Evolutionary conservation across 2,888 invertebrate genomes (phyloP).

Genomic region (Acanthococcus lagerstroemiae): DNA sequence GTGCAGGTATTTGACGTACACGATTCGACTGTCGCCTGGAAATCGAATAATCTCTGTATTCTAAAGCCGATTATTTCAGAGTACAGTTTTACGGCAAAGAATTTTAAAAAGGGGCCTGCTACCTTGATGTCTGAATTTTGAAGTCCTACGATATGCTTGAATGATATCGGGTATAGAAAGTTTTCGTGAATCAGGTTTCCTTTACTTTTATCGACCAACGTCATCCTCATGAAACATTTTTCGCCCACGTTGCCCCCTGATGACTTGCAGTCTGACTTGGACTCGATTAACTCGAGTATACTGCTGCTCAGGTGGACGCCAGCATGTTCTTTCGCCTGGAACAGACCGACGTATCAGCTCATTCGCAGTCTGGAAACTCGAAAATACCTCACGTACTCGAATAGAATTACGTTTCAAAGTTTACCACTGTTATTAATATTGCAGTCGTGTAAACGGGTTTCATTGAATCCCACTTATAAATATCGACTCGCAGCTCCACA

Average conservation of each 20-base stretch:
- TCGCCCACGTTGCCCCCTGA: background rate
- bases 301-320: conserved; percentile 22
- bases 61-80: too few species aligned
- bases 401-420: background rate
- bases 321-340: conserved; percentile 30
- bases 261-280: conserved; percentile 1
- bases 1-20: conserved; percentile 38
- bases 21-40: conserved; percentile 37
- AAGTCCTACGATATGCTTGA: conserved; percentile 43
- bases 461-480: conserved; percentile 33
- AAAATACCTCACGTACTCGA: background rate
- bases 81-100: too few species aligned
- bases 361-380: background rate
- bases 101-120: background rate
- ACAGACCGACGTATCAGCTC: conserved; percentile 1
- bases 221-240: conserved; percentile 29
- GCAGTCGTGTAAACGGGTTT: conserved; percentile 30
- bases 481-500: conserved; percentile 30
- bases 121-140: conserved; percentile 33
- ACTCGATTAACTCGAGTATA: conserved; percentile 4
- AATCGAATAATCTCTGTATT: too few species aligned
- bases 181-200: conserved; percentile 48
- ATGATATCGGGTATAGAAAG: conserved; percentile 53
- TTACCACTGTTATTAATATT: background rate
- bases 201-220: background rate